Evolutionary conservation across 1,140 invertebrate genomes (phyloP), one percentile per base, ranked within the genome.

Genomic region (Leptinotarsa undecemlineata): DNA sequence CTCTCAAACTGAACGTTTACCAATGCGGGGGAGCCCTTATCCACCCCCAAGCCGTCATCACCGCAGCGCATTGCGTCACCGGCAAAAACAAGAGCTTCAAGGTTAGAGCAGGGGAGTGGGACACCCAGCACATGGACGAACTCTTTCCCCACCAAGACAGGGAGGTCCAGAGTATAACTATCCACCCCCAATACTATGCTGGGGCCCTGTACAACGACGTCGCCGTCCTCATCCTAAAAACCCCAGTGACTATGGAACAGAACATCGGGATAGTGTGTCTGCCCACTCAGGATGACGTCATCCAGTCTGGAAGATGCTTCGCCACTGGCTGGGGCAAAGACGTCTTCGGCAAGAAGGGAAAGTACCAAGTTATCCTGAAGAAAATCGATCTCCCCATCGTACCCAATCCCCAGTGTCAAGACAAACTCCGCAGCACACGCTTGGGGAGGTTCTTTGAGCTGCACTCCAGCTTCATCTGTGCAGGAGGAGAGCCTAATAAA

Each of bases 21-120:
- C 88, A 93, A 70, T 94, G 93, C 71, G 94, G 93, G 0, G 94
- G 91, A 1, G 89, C 93, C 6, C 85, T 95, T 4, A 93, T 95
- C 75, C 90, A 93, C 78, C 88, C 88, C 4, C 85, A 85, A 26
- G 92, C 91, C 1, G 91, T 94, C 0, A 80, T 95, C 6, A 95
- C 93, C 0, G 92, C 91, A 1, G 91, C 91, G 20, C 92, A 94
- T 81, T 90, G 89, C 73, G 87, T 90, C 1, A 81, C 70, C 1
- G 83, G 81, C 5, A 81, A 84, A 68, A 61, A 83, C 42, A 72
- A 82, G 80, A 76, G 80, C 47, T 81, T 91, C 76, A 89, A 89
- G 79, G 84, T 93, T 8, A 68, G 93, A 6, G 90, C 91, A 5
- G 93, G 93, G 13, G 92, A 94, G 87, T 94, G 92, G 92, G 92